Conservation (phyloP, 1,140 invertebrate species). For the Potamilus streckersoni region DNA sequence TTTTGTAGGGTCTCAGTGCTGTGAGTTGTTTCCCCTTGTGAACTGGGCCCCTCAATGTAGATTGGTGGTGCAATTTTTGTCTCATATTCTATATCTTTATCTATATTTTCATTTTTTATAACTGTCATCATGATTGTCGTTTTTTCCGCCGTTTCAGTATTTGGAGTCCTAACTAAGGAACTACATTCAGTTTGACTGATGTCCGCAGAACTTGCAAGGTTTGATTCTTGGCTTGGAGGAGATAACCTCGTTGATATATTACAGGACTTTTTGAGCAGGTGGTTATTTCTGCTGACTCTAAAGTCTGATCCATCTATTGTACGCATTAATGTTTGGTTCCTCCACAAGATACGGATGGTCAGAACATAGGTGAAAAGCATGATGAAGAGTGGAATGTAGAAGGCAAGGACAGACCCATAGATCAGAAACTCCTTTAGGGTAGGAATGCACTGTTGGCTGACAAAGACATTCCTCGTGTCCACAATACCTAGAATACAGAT, state of each 20-base stretch:
- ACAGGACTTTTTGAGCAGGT: constrained; percentile 15
- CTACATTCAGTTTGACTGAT: constrained; percentile 39
- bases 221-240: constrained; percentile 37
- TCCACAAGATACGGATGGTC: constrained; percentile 77
- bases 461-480: constrained; percentile 67
- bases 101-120: too few relatives aligned
- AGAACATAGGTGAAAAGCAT: constrained; percentile 94
- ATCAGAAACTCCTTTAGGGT: constrained; percentile 79
- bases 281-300: constrained; percentile 18
- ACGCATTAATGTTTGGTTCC: constrained; percentile 57
- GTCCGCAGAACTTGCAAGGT: constrained; percentile 11
- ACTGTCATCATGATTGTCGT: too few relatives aligned
- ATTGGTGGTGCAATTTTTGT: too few relatives aligned
- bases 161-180: constrained; percentile 19
- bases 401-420: constrained; percentile 92
- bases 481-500: constrained; percentile 85
- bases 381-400: constrained; percentile 94
- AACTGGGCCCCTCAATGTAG: too few relatives aligned
- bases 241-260: constrained; percentile 30
- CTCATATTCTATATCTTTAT: too few relatives aligned
- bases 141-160: constrained; percentile 1
- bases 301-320: constrained; percentile 52
- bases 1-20: too few relatives aligned
- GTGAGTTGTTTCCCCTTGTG: too few relatives aligned
- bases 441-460: constrained; percentile 76